Conservation (phyloP, 2,113 vertebrate genomes). For the Oxygymnocypris stewartii region DNA sequence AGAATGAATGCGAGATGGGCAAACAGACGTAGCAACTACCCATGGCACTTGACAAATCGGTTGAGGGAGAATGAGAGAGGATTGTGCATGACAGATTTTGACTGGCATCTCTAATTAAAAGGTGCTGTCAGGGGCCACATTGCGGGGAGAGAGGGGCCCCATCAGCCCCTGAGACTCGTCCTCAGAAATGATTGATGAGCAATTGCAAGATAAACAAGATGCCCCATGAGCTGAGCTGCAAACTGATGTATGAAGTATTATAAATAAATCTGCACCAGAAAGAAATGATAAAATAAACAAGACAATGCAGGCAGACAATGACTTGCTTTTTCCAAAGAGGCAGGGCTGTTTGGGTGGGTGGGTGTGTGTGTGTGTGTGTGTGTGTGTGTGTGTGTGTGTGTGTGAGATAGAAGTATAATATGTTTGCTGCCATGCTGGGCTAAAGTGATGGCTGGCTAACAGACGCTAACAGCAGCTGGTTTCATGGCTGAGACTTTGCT, state of each 20-base stretch:
- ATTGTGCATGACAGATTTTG: constrained; percentile 65
- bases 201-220: constrained; percentile 75
- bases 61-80: constrained; percentile 48
- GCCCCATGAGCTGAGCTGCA: constrained; percentile 68
- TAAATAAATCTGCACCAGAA: constrained; percentile 67
- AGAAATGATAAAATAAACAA: constrained; percentile 61
- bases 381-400: constrained; percentile 37
- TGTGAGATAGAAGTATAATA: constrained; percentile 42
- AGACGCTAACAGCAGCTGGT: constrained; percentile 65
- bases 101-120: constrained; percentile 81
- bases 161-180: constrained; percentile 70
- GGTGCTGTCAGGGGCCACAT: constrained; percentile 75
- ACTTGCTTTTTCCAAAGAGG: constrained; percentile 37
- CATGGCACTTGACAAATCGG: constrained; percentile 41
- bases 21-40: not conserved
- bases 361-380: constrained; percentile 39
- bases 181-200: constrained; percentile 78
- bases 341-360: constrained; percentile 36
- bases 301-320: constrained; percentile 64
- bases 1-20: constrained; percentile 15
- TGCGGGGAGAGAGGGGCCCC: constrained; percentile 67
- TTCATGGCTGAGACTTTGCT: constrained; percentile 63
- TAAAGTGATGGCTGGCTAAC: constrained; percentile 62
- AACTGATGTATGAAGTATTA: constrained; percentile 73
- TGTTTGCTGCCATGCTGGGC: constrained; percentile 51